Base-by-base conservation (phyloP, 2,797 vertebrate species). In the Smutsia temminckii region DNA sequence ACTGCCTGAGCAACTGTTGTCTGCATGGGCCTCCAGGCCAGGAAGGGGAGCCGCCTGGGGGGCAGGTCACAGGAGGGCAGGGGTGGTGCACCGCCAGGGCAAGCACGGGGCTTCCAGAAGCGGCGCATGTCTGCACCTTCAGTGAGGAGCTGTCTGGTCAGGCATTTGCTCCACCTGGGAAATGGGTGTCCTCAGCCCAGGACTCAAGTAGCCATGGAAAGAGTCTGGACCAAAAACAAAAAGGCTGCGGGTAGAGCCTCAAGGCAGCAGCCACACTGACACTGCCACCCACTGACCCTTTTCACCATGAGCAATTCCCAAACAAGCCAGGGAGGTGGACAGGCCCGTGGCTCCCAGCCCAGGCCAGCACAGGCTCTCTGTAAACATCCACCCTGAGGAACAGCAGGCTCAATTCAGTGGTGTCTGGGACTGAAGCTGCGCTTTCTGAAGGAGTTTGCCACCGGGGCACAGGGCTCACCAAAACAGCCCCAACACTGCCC, bases 361-460 rank as follows among this genome's bases (percentile, higher is more conserved):
- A 11, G 53, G 57, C n/a, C 0, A 11, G 3, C 3, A 25, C 27
- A 75, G n/a, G 63, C 64, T 9, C 71, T 49, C 2, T 18, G 71
- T 49, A 32, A 49, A 29, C 32, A 9, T 25, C 34, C 23, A 32
- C 78, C 55, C 27, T 37, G 17, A 32, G 68, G 61, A 34, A 4
- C 42, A 32, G 84, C 29, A 7, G 1, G 27, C 25, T 14, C 11
- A 34, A 5, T 6, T 96, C 88, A 88, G 75, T 23, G 4, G 63
- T 12, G 2, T 71, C 91, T 61, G 63, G 94, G 85, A 59, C 88
- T 95, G 1, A 3, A 96, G 96, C 97, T 96, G 95, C 85, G 2
- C 94, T 88, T 80, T 87, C 80, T 37, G 79, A 87, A 95, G 49
- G 79, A 68, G 72, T n/a, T 12, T 83, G 75, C 71, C 40, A 1